A percentile compares a stretch with the other conserved stretches of the same genome.
Evolutionary conservation across 2,113 vertebrate species (phyloP).

Genomic region (Dicerorhinus sumatrensis): DNA sequence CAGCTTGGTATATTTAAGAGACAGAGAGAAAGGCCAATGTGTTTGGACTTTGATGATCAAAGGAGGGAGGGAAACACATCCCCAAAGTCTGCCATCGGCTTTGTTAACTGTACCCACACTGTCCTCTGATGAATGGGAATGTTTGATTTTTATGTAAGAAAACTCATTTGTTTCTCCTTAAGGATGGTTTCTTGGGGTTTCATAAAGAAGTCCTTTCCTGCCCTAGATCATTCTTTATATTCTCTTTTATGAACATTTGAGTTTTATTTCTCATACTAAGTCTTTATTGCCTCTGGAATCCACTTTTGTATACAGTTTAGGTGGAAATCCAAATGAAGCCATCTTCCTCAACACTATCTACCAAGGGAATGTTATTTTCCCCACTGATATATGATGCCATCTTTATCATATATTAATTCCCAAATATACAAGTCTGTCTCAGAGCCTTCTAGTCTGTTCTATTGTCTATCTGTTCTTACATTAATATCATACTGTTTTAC

Average conservation of each 20-base stretch:
- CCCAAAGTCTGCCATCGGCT: background rate
- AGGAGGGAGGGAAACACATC: background rate
- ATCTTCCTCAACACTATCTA: background rate
- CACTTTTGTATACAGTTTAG: background rate
- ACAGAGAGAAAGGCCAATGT: background rate
- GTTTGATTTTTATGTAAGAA: background rate
- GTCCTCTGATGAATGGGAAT: background rate
- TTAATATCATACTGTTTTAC: background rate
- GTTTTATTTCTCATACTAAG: background rate
- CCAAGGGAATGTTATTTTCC: background rate
- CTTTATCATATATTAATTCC: background rate
- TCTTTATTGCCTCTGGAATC: background rate
- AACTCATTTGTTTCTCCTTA: background rate
- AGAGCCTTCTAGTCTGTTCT: background rate
- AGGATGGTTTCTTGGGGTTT: background rate
- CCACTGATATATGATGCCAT: too few species aligned
- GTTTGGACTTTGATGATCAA: background rate
- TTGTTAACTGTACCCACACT: background rate
- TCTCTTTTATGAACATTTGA: background rate
- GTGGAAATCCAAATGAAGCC: background rate
- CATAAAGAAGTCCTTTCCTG: background rate
- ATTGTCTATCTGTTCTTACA: background rate
- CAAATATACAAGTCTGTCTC: background rate
- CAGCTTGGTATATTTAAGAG: background rate
- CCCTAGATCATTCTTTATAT: background rate